Conservation (phyloP, 1,140 invertebrate genomes). For the Maconellicoccus hirsutus region DNA sequence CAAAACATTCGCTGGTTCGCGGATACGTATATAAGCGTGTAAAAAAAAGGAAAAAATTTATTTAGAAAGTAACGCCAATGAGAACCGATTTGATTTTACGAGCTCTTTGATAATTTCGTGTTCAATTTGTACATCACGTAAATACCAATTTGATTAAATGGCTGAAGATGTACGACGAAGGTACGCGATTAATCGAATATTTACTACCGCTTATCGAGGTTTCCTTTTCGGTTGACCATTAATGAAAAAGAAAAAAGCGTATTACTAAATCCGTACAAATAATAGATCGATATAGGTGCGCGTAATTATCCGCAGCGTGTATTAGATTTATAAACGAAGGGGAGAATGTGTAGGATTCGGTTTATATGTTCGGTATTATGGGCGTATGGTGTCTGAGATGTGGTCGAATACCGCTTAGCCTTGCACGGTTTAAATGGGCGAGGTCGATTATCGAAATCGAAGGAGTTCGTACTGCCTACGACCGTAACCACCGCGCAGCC, state of each 20-base stretch:
- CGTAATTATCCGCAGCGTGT: not conserved
- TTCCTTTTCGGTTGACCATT: conserved; percentile 3
- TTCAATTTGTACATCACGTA: too few relatives aligned
- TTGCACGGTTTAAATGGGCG: not conserved
- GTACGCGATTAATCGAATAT: too few relatives aligned
- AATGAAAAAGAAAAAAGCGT: not conserved
- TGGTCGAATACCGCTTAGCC: not conserved
- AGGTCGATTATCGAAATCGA: conserved; percentile 7
- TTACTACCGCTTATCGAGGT: not conserved
- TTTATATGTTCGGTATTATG: not conserved
- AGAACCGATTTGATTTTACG: too few relatives aligned
- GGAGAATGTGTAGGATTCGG: not conserved
- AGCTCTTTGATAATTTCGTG: too few relatives aligned
- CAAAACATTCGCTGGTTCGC: too few relatives aligned
- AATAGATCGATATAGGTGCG: not conserved
- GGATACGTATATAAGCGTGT: too few relatives aligned
- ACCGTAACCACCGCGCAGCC: not conserved
- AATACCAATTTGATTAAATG: too few relatives aligned
- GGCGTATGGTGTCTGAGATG: not conserved
- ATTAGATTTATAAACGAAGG: not conserved
- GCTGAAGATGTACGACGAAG: too few relatives aligned
- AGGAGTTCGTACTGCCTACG: conserved; percentile 7
- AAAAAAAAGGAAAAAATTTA: too few relatives aligned
- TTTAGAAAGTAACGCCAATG: too few relatives aligned
- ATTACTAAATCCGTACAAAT: not conserved